phyloP scores from a whole-genome alignment of 35 echinoderm and acorn worm genomes.

The Holothuria glaberrima region DNA sequence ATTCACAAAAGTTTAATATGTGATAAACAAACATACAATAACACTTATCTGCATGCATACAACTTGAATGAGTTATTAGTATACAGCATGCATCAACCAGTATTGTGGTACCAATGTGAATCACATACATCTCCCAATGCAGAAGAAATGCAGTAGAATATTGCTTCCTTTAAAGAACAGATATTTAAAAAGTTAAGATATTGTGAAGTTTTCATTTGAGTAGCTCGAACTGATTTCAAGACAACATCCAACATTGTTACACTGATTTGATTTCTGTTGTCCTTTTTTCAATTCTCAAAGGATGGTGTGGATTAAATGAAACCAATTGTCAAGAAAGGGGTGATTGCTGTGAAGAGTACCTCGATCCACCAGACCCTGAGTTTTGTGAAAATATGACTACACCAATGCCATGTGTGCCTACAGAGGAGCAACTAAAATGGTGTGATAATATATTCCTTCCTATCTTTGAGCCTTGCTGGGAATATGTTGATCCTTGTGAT shows the following conservation, averaged over 20 bases:
- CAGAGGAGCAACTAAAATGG: conserved; percentile 44
- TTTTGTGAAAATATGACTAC: neutral
- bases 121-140: no score
- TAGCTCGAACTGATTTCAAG: neutral
- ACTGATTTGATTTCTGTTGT: no score
- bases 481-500: conserved; percentile 36
- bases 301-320: conserved; percentile 38
- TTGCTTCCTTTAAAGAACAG: no score
- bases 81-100: no score
- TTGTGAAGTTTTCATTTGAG: neutral
- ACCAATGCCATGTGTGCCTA: conserved; percentile 16
- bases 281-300: neutral
- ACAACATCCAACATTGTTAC: no score
- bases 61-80: no score
- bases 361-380: neutral
- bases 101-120: no score
- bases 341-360: conserved; percentile 25
- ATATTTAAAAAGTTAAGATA: no score
- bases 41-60: no score
- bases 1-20: no score
- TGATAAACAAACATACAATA: no score
- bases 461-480: conserved; percentile 60
- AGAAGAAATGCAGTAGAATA: no score
- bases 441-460: conserved; percentile 38
- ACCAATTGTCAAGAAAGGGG: conserved; percentile 36